Evolutionary conservation across 2,888 invertebrate species (phyloP).

Genomic region (Loripinus fragilis): DNA sequence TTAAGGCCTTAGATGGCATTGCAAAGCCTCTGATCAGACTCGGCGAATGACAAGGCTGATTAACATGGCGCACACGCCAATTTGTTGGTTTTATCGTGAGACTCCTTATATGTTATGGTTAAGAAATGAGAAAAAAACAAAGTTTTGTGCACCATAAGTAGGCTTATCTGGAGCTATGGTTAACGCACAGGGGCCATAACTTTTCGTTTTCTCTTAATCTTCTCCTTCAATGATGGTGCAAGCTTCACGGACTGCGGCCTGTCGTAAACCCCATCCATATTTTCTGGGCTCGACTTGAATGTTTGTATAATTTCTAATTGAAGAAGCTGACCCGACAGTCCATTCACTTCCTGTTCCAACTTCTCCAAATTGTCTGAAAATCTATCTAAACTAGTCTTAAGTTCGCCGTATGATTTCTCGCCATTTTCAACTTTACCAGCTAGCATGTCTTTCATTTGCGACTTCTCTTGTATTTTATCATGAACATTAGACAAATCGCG

Average conservation of each 20-base stretch:
- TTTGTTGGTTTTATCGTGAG: too few species aligned
- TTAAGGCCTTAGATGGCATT: too few species aligned
- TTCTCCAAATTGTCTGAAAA: conserved; percentile 75
- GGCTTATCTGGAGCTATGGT: too few species aligned
- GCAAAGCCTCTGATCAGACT: too few species aligned
- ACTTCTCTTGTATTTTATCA: conserved; percentile 72
- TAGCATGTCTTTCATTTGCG: conserved; percentile 72
- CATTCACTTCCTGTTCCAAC: conserved; percentile 77
- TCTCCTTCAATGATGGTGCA: conserved; percentile 80
- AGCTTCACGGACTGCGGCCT: conserved; percentile 79
- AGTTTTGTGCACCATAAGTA: background rate
- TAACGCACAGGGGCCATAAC: conserved; percentile 59
- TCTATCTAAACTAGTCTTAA: conserved; percentile 76
- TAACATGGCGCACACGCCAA: too few species aligned
- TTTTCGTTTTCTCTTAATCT: conserved; percentile 74
- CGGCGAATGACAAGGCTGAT: too few species aligned
- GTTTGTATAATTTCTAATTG: conserved; percentile 81
- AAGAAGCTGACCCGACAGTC: conserved; percentile 73
- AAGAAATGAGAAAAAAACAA: too few species aligned
- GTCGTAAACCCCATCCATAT: conserved; percentile 80
- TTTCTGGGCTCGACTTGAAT: conserved; percentile 81
- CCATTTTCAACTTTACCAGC: conserved; percentile 73
- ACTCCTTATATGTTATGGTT: too few species aligned
- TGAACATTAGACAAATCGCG: conserved; percentile 73
- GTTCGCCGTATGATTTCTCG: conserved; percentile 71